A percentile compares a stretch with the other conserved stretches of the same genome.
Conservation (phyloP, 2,113 vertebrate species). For the Bagarius yarrelli region DNA sequence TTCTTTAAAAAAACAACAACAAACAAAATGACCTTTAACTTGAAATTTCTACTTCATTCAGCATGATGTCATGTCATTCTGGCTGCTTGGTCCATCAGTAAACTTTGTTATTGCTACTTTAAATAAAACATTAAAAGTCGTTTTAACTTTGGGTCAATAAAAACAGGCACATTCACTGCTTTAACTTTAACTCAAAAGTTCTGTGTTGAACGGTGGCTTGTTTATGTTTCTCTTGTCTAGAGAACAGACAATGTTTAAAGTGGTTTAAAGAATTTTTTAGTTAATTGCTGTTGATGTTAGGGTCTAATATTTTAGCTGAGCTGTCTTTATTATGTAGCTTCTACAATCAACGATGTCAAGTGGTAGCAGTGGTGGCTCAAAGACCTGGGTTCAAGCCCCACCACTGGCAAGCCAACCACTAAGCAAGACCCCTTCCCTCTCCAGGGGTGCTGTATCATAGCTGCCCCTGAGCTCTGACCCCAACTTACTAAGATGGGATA, state of each 20-base stretch:
- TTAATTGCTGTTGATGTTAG: not conserved
- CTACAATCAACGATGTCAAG: not conserved
- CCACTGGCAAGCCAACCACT: too few relatives aligned
- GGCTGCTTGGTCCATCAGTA: not conserved
- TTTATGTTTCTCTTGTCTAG: not conserved
- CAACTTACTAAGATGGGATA: too few relatives aligned
- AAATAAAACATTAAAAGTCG: not conserved
- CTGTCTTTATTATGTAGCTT: not conserved
- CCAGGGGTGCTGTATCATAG: too few relatives aligned
- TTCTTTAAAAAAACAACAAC: not conserved
- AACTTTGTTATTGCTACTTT: not conserved
- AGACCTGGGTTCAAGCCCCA: too few relatives aligned
- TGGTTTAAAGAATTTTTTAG: not conserved
- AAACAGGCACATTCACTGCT: not conserved
- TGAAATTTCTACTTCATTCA: not conserved
- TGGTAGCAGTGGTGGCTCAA: too few relatives aligned
- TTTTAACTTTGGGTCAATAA: not conserved
- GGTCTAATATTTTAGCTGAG: not conserved
- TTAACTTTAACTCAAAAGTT: not conserved
- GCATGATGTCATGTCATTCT: not conserved
- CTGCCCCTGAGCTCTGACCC: too few relatives aligned
- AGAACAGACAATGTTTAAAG: not conserved
- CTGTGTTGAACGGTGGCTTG: not conserved
- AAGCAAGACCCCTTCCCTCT: too few relatives aligned
- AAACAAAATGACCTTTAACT: not conserved